Conservation (phyloP, 2,888 invertebrate species). For the Anthrax anthrax region DNA sequence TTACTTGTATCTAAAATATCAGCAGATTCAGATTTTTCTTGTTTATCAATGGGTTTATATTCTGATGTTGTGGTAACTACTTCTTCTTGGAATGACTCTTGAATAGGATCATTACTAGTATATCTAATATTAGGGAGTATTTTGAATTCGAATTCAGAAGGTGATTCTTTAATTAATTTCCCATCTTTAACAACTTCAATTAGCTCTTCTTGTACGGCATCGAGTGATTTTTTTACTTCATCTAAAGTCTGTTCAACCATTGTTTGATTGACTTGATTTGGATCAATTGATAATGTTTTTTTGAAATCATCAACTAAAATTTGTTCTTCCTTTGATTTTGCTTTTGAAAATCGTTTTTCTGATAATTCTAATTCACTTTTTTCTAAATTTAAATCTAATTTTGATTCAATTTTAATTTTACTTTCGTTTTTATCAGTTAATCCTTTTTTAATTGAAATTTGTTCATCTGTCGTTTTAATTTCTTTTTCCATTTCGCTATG, state of each 20-base stretch:
- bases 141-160: constrained; percentile 60
- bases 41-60: constrained; percentile 16
- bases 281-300: constrained; percentile 29
- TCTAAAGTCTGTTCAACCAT: constrained; percentile 54
- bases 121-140: constrained; percentile 38
- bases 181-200: constrained; percentile 45
- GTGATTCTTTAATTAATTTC: constrained; percentile 53
- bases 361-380: constrained; percentile 31
- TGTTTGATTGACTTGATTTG: constrained; percentile 39
- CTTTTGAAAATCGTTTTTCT: constrained; percentile 19
- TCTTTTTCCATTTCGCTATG: not conserved
- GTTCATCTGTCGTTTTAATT: not conserved
- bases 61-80: constrained; percentile 22
- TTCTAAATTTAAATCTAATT: constrained; percentile 24
- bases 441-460: not conserved
- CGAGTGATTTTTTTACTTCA: constrained; percentile 55
- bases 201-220: constrained; percentile 54
- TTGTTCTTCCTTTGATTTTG: constrained; percentile 9
- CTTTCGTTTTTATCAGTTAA: constrained; percentile 4
- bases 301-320: constrained; percentile 13
- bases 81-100: constrained; percentile 23
- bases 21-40: not conserved
- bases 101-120: constrained; percentile 22
- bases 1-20: constrained; percentile 1
- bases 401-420: constrained; percentile 13